Conservation (phyloP, 2,113 vertebrate species). For the Sceloporus undulatus region DNA sequence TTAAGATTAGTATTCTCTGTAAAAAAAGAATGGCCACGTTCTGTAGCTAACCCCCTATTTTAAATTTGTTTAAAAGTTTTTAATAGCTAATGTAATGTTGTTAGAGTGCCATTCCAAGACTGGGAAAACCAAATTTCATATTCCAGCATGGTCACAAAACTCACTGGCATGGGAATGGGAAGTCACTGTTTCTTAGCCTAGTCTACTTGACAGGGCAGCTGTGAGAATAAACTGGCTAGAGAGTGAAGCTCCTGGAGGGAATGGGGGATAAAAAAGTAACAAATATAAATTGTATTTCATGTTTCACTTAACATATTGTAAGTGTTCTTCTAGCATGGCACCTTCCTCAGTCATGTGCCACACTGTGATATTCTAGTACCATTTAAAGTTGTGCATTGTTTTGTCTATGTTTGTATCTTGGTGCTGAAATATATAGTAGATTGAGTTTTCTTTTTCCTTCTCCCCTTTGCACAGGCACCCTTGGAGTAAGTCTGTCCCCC, state of each 20-base stretch:
- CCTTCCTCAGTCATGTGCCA: not conserved
- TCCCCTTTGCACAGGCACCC: constrained; percentile 79
- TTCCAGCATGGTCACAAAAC: not conserved
- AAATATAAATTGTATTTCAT: not conserved
- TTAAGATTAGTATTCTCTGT: not conserved
- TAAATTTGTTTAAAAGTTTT: not conserved
- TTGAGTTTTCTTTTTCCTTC: not conserved
- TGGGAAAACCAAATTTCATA: not conserved
- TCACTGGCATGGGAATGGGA: not conserved
- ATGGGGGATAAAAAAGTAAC: not conserved
- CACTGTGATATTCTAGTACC: not conserved
- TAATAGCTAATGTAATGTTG: not conserved
- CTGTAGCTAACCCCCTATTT: not conserved
- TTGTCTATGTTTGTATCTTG: not conserved
- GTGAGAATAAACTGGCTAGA: not conserved
- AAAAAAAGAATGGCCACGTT: not conserved
- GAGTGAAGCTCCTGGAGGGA: not conserved
- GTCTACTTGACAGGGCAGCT: not conserved
- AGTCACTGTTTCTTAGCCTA: not conserved
- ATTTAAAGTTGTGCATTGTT: not conserved
- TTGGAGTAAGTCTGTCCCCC: constrained; percentile 92
- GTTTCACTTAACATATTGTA: not conserved
- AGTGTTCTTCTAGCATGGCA: not conserved
- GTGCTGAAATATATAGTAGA: rapidly evolving
- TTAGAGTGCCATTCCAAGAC: not conserved